These are phyloP conservation scores for Poeciliopsis gracilis DNA, from an alignment of 2,797 vertebrate genomes.

Conservation along the genomic window DNA sequence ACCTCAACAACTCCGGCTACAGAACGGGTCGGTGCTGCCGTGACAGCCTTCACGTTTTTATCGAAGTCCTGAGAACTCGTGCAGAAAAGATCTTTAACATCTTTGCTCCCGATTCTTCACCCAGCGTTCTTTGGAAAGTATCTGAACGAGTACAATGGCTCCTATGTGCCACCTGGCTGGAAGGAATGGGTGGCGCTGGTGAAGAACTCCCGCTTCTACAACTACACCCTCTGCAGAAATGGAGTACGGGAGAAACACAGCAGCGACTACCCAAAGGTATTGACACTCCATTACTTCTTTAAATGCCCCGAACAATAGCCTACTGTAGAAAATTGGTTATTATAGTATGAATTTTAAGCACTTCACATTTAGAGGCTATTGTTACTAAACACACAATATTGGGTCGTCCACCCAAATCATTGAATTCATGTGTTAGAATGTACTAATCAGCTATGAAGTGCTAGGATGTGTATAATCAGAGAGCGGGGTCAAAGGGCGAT, in stretches of 20 bases:
- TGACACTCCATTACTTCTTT: background rate
- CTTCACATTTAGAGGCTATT: background rate
- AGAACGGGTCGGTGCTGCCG: constrained; percentile 85
- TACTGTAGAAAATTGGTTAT: background rate
- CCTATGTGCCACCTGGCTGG: constrained; percentile 97
- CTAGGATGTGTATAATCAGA: background rate
- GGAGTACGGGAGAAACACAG: constrained; percentile 94
- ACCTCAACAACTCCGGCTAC: constrained; percentile 96
- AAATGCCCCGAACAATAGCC: background rate
- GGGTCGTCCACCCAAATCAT: background rate
- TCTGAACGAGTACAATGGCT: constrained; percentile 97
- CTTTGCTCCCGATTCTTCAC: constrained; percentile 11
- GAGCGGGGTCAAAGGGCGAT: background rate
- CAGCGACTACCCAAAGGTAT: constrained; percentile 90
- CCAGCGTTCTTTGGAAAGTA: constrained; percentile 98
- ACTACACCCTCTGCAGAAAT: constrained; percentile 96
- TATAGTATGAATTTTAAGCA: background rate
- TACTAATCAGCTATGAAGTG: background rate
- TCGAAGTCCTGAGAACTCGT: background rate
- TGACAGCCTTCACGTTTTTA: background rate
- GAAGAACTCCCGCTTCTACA: constrained; percentile 98
- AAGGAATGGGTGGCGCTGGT: constrained; percentile 97
- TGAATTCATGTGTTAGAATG: background rate
- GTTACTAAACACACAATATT: background rate
- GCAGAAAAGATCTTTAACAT: background rate